These are phyloP conservation scores for Eupithecia inturbata DNA, from an alignment of 2,888 invertebrate species.

Conservation along the genomic window DNA sequence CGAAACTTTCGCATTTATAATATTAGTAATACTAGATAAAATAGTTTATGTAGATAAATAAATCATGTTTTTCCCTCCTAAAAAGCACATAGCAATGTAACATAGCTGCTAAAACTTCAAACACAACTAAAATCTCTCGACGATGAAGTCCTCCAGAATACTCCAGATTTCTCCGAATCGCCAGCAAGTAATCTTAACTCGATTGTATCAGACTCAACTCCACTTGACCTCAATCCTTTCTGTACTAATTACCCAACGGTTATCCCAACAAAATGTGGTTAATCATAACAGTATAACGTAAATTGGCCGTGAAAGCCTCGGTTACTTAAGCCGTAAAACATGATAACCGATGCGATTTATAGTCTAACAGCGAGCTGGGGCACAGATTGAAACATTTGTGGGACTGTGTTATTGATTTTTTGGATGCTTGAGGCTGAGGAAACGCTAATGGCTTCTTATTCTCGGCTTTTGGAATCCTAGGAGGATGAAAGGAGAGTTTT, in stretches of 20 bases:
- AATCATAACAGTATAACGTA: slow-evolving; percentile 53
- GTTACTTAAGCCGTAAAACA: slow-evolving; percentile 47
- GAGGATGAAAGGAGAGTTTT: not conserved
- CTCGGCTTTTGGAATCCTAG: not conserved
- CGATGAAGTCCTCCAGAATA: not conserved
- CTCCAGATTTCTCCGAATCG: not conserved
- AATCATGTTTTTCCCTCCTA: not conserved
- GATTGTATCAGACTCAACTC: slow-evolving; percentile 5
- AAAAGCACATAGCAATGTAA: not conserved
- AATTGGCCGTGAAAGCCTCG: slow-evolving; percentile 55
- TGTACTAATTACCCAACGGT: slow-evolving; percentile 30
- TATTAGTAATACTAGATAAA: not conserved
- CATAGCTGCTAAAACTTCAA: not conserved
- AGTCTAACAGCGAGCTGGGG: slow-evolving; percentile 38
- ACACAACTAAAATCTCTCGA: not conserved
- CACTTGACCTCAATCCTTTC: slow-evolving; percentile 13
- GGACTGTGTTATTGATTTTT: slow-evolving; percentile 24
- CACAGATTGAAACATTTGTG: slow-evolving; percentile 34
- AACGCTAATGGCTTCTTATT: slow-evolving; percentile 1
- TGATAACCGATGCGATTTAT: slow-evolving; percentile 51
- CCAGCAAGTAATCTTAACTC: slow-evolving; percentile 9
- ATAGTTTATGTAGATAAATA: not conserved
- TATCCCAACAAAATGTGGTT: slow-evolving; percentile 37
- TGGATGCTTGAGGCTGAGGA: slow-evolving; percentile 4
- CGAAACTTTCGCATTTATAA: no score